Conservation (phyloP, 2,888 invertebrate species). For the Brachynemurus nebulosus region DNA sequence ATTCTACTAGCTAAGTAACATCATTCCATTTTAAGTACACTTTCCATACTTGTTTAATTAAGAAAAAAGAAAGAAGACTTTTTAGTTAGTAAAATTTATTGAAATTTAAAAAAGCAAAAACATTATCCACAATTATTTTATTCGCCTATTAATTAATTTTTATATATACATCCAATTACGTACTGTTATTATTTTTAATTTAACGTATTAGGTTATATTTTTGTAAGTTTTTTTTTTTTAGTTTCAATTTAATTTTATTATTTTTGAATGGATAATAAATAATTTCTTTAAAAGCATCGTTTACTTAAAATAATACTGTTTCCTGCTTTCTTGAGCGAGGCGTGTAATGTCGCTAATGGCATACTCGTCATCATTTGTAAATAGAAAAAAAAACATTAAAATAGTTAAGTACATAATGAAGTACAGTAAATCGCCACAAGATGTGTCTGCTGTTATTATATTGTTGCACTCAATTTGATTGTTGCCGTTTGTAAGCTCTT, state of each 20-base stretch:
- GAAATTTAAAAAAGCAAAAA: neutral
- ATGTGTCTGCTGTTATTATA: conserved; percentile 6
- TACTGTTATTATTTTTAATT: conserved; percentile 3
- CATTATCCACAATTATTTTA: conserved; percentile 1
- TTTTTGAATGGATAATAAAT: neutral
- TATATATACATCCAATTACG: conserved; percentile 3
- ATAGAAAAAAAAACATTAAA: conserved; percentile 1
- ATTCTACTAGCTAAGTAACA: no score
- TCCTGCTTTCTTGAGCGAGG: neutral
- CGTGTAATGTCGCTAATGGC: no score
- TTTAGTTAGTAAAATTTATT: neutral
- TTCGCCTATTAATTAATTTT: conserved; percentile 3
- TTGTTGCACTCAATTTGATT: conserved; percentile 11
- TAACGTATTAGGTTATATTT: conserved; percentile 1
- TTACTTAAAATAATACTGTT: conserved; percentile 2
- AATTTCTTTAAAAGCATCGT: neutral
- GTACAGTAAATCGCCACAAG: conserved; percentile 6
- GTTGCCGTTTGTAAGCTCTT: conserved; percentile 7
- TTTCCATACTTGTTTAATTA: no score
- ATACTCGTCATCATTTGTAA: no score
- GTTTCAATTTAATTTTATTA: neutral
- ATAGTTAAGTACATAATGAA: no score
- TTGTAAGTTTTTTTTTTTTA: conserved; percentile 1
- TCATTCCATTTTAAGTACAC: no score
- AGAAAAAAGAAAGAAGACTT: no score